Percentiles rank a stretch among this genome's conserved stretches.
phyloP scores from a whole-genome alignment of 2,888 invertebrate genomes.

The Cataglyphis livida region DNA sequence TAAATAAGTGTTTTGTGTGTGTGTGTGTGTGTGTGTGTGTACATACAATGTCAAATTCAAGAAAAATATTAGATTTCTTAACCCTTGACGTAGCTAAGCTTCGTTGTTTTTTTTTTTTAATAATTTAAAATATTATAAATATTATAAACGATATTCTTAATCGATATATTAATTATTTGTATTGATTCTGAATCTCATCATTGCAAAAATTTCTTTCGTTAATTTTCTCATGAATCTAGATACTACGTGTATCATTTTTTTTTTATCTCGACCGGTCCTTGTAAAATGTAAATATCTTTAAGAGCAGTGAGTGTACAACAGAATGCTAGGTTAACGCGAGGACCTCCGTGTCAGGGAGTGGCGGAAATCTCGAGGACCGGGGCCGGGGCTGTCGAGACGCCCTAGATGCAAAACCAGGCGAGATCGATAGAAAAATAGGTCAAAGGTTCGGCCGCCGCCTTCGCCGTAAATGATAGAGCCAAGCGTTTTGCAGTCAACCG shows the following conservation, averaged over 20 bases:
- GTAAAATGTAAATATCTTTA: not conserved
- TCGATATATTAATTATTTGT: not conserved
- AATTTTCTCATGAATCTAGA: not conserved
- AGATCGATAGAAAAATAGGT: conserved; percentile 84
- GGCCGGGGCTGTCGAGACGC: conserved; percentile 59
- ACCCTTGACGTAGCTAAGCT: no score
- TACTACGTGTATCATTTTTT: not conserved
- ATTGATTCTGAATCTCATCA: not conserved
- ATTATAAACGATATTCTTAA: not conserved
- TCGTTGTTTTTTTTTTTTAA: not conserved
- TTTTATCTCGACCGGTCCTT: not conserved
- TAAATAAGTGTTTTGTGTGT: no score
- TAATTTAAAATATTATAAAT: not conserved
- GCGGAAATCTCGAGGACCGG: conserved; percentile 69
- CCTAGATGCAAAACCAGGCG: conserved; percentile 65
- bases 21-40: no score
- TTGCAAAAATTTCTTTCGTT: not conserved
- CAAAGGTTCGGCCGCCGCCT: conserved; percentile 76
- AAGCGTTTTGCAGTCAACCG: conserved; percentile 19
- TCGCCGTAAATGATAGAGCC: conserved; percentile 51
- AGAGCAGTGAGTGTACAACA: not conserved
- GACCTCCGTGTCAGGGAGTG: conserved; percentile 54
- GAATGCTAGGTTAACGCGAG: conserved; percentile 21
- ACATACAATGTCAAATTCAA: no score
- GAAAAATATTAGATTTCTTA: no score